Evolutionary conservation across 1,140 invertebrate species (phyloP).

Genomic region (Temnothorax longispinosus): DNA sequence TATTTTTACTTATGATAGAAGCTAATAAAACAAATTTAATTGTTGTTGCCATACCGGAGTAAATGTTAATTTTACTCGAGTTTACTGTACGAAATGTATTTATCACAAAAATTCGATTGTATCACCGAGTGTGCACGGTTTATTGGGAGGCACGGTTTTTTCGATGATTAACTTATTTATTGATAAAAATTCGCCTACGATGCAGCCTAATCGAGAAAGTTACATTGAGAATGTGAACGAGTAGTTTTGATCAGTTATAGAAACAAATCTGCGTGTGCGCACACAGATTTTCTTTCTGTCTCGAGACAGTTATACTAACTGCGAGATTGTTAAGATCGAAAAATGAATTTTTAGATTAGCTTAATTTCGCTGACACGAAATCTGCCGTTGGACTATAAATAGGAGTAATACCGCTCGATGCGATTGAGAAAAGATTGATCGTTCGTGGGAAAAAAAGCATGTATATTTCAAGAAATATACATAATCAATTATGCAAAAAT

Average conservation of each 20-base stretch:
- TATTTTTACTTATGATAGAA: constrained; percentile 29
- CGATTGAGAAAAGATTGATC: constrained; percentile 7
- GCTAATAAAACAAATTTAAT: constrained; percentile 11
- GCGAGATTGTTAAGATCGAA: constrained; percentile 13
- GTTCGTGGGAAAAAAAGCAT: neutral
- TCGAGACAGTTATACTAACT: constrained; percentile 2
- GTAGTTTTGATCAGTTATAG: constrained; percentile 13
- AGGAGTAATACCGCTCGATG: constrained; percentile 8
- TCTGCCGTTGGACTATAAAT: constrained; percentile 33
- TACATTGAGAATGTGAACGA: neutral
- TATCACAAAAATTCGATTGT: constrained; percentile 9
- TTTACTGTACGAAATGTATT: constrained; percentile 11
- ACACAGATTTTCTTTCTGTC: constrained; percentile 17
- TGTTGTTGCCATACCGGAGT: neutral
- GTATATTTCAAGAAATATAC: neutral
- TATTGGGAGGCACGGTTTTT: neutral
- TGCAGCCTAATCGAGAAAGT: constrained; percentile 39
- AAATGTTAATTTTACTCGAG: constrained; percentile 24
- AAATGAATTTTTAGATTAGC: constrained; percentile 36
- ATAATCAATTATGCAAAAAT: constrained; percentile 15
- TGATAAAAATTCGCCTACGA: constrained; percentile 3
- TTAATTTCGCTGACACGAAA: constrained; percentile 55
- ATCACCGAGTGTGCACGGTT: neutral
- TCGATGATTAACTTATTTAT: constrained; percentile 7
- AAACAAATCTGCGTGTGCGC: constrained; percentile 3